These are phyloP conservation scores for Ormyrus pomaceus DNA, from an alignment of 2,888 invertebrate genomes.

Conservation along the genomic window DNA sequence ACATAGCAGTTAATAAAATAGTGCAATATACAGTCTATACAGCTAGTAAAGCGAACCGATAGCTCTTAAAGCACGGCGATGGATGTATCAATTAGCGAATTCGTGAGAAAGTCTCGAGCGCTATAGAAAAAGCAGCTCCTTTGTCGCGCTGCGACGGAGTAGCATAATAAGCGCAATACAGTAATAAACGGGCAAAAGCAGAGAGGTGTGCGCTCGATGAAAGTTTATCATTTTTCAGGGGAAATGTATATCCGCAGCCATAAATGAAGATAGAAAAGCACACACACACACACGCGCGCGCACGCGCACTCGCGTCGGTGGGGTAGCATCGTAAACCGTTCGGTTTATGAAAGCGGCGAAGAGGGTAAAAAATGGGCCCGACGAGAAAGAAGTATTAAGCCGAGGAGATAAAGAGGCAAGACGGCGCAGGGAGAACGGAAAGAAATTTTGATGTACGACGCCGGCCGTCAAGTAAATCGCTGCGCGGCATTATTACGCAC, in stretches of 20 bases:
- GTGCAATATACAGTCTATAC: too few relatives aligned
- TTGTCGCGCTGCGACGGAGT: too few relatives aligned
- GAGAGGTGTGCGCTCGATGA: not conserved
- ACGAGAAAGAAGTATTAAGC: constrained; percentile 46
- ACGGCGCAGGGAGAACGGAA: constrained; percentile 30
- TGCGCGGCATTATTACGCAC: constrained; percentile 52
- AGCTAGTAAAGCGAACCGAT: too few relatives aligned
- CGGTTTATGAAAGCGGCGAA: constrained; percentile 40
- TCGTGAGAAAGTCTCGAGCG: too few relatives aligned
- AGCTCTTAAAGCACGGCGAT: too few relatives aligned
- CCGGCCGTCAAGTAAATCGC: constrained; percentile 47
- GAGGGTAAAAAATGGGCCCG: constrained; percentile 40
- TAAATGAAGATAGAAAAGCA: constrained; percentile 39
- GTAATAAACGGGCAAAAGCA: not conserved
- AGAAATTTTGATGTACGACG: constrained; percentile 57
- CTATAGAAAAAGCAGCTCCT: too few relatives aligned
- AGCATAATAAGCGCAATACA: not conserved
- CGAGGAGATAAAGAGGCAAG: constrained; percentile 38
- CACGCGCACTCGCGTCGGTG: not conserved
- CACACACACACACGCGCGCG: not conserved
- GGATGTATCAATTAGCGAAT: too few relatives aligned
- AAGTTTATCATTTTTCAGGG: constrained; percentile 26
- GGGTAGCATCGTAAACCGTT: constrained; percentile 45
- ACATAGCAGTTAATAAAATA: too few relatives aligned
- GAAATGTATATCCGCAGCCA: constrained; percentile 7